Conservation (phyloP, 2,797 vertebrate species). For the Malurus splendens region DNA sequence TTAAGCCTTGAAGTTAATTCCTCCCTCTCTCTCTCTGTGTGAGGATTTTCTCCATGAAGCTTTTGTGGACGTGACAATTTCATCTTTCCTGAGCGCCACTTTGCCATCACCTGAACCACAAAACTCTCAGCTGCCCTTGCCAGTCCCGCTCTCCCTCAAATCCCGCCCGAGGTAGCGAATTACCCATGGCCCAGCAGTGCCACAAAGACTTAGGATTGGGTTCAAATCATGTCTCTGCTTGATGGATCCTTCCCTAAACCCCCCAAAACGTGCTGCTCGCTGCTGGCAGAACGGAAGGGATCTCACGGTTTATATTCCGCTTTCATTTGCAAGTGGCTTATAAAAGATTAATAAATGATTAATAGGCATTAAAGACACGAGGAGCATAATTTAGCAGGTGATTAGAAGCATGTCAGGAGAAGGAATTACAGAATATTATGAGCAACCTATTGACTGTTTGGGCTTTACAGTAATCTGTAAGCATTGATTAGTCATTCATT, state of each 20-base stretch:
- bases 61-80: slow-evolving; percentile 38
- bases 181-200: not conserved
- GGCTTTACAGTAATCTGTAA: slow-evolving; percentile 23
- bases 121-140: not conserved
- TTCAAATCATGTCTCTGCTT: not conserved
- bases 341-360: slow-evolving; percentile 57
- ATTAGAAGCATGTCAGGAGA: slow-evolving; percentile 14
- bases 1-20: slow-evolving; percentile 55
- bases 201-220: not conserved
- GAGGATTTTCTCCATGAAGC: slow-evolving; percentile 37
- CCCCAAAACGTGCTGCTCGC: rapidly evolving
- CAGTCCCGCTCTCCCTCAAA: not conserved
- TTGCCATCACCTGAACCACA: slow-evolving; percentile 6
- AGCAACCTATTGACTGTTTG: slow-evolving; percentile 41
- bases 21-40: not conserved
- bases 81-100: not conserved
- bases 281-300: not conserved
- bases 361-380: slow-evolving; percentile 24
- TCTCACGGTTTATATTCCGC: not conserved
- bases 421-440: slow-evolving; percentile 34
- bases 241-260: not conserved
- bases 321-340: slow-evolving; percentile 47
- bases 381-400: slow-evolving; percentile 30
- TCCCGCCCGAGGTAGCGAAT: not conserved
- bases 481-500: slow-evolving; percentile 27